A percentile compares a stretch with the other conserved stretches of the same genome.
Conservation (phyloP, 2,797 vertebrate genomes). For the Phoxinus dragarum region DNA sequence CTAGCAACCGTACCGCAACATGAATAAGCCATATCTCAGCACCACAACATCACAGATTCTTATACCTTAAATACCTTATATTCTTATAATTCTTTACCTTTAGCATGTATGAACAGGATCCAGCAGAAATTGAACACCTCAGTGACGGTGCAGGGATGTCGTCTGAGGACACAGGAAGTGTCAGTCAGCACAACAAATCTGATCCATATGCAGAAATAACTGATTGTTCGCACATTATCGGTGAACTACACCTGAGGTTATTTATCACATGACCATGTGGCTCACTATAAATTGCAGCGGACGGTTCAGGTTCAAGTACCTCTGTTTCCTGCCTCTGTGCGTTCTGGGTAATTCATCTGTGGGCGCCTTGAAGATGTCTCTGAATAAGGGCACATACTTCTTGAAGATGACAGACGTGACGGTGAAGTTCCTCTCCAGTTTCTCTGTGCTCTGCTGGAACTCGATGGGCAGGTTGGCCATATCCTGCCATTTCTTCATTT, state of each 20-base stretch:
- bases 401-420: conserved; percentile 95
- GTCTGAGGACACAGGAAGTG: conserved; percentile 73
- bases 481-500: conserved; percentile 98
- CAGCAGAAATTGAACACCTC: conserved; percentile 97
- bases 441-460: conserved; percentile 89
- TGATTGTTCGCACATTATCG: neutral
- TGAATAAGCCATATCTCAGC: neutral
- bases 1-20: neutral
- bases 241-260: neutral
- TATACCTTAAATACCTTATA: too few relatives aligned
- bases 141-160: conserved; percentile 89
- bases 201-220: conserved; percentile 1
- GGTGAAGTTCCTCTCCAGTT: conserved; percentile 92
- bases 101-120: conserved; percentile 93
- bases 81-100: conserved; percentile 81
- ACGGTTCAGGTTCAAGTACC: conserved; percentile 70
- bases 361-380: conserved; percentile 88
- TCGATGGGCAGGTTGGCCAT: conserved; percentile 89
- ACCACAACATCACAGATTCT: neutral
- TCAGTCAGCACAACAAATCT: conserved; percentile 34
- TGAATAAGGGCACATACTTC: conserved; percentile 95
- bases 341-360: conserved; percentile 88
- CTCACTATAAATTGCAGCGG: conserved; percentile 16
- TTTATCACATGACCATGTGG: neutral
- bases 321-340: conserved; percentile 92